phyloP scores from a whole-genome alignment of 2,888 invertebrate genomes.

The Sepiola atlantica region DNA sequence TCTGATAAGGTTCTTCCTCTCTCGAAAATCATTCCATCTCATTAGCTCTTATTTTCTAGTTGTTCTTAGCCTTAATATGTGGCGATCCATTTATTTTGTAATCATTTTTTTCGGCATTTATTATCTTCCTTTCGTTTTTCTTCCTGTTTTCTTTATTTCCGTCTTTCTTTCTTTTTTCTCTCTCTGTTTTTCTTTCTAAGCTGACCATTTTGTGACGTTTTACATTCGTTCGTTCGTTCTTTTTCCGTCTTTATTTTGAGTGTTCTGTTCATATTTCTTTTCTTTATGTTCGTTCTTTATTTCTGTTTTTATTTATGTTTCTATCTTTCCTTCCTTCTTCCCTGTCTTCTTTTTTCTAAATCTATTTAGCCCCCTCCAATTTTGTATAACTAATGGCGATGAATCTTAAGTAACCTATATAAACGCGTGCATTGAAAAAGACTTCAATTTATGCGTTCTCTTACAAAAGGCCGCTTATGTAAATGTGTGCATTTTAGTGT shows the following conservation, averaged over 20 bases:
- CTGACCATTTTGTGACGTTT: too few relatives aligned
- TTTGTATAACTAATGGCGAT: neutral
- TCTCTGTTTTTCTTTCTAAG: too few relatives aligned
- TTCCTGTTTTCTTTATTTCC: neutral
- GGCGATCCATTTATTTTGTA: too few relatives aligned
- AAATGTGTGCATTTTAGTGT: slow-evolving; percentile 32
- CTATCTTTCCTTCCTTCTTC: neutral
- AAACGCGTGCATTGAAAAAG: neutral
- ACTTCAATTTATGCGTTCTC: neutral
- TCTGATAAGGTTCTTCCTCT: too few relatives aligned
- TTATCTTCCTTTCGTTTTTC: too few relatives aligned
- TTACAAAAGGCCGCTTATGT: neutral
- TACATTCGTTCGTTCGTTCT: neutral
- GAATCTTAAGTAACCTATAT: neutral
- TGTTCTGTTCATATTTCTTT: neutral
- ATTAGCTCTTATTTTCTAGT: too few relatives aligned
- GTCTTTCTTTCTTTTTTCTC: neutral
- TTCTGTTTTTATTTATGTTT: neutral
- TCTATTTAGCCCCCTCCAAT: too few relatives aligned
- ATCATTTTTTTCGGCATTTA: too few relatives aligned
- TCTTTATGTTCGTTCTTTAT: neutral
- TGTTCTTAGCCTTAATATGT: too few relatives aligned
- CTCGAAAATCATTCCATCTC: too few relatives aligned
- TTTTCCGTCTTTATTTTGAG: too few relatives aligned
- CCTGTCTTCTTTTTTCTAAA: neutral